Conservation (phyloP, 2,797 vertebrate species). For the Lacerta agilis region DNA sequence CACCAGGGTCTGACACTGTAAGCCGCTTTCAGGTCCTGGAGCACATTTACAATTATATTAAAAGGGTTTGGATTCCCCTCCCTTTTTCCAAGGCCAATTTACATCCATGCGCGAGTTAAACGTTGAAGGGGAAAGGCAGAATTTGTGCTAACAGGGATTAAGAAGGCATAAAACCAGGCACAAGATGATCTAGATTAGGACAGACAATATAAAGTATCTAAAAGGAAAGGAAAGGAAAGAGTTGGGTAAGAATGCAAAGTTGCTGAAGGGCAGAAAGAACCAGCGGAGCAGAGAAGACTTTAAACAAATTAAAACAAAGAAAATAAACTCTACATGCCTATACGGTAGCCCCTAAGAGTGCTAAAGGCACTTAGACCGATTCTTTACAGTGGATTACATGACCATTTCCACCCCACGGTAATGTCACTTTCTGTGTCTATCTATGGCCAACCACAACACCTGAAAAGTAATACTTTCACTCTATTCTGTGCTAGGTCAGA, state of each 20-base stretch:
- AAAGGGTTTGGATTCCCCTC: not conserved
- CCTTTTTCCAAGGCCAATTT: not conserved
- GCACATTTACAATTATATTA: not conserved
- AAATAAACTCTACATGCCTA: slow-evolving; percentile 55
- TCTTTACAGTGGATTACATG: slow-evolving; percentile 35
- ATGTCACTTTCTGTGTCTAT: not conserved
- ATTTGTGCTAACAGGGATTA: slow-evolving; percentile 52
- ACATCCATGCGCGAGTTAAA: slow-evolving; percentile 35
- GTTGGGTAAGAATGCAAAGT: slow-evolving; percentile 54
- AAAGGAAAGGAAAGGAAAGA: slow-evolving; percentile 46
- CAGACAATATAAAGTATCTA: slow-evolving; percentile 67
- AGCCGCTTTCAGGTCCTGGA: not conserved
- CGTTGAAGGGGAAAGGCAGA: slow-evolving; percentile 43
- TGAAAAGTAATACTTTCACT: not conserved
- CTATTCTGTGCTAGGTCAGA: not conserved
- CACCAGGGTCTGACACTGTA: too few species aligned
- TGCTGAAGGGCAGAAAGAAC: slow-evolving; percentile 66
- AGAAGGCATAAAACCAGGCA: slow-evolving; percentile 48
- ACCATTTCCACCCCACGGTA: not conserved
- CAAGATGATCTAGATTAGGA: slow-evolving; percentile 68
- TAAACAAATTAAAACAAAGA: slow-evolving; percentile 36
- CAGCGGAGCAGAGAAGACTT: slow-evolving; percentile 66
- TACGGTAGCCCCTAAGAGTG: slow-evolving; percentile 57
- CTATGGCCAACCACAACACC: not conserved
- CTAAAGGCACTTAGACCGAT: slow-evolving; percentile 44